Base-by-base conservation (phyloP, 2,113 vertebrate genomes). In the Hippocampus guttulatus region DNA sequence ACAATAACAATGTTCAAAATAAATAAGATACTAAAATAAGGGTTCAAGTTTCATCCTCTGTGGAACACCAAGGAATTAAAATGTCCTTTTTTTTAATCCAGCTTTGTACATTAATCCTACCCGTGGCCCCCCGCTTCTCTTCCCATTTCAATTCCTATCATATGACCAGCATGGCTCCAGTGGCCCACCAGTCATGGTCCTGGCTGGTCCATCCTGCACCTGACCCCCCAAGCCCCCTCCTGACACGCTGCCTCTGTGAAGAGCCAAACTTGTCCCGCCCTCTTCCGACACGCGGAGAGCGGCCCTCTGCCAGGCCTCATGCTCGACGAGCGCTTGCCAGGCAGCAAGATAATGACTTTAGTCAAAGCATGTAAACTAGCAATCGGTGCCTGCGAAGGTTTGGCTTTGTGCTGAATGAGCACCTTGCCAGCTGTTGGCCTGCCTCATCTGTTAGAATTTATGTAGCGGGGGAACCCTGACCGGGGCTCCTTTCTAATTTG, bases 341-440 rank as follows among this genome's bases (percentile, higher is more conserved):
- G 70, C 62, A 3, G 70, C 69, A 23, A 69, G 76, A 88, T 81
- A 77, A 81, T 76, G 82, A 83, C 81, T 82, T 83, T 71, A 76
- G 79, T 79, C 76, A 72, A 73, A 65, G 68, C 30, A 8, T 61
- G 58, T 61, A 33, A 61, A 61, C 57, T 60, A 60, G 57, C 23
- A 69, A 62, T 62, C 77, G 77, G 74, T 52, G 78, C 62, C 74
- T 72, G n/a, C 16, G n/a, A 23, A 52, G 69, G 83, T 79, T 71
- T 75, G 73, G 41, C 73, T 82, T 81, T 80, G 64, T 84, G 88
- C 83, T 74, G 77, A 2, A 75, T 72, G 76, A 75, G 73, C 67
- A 60, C 77, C 75, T 74, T 68, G 68, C 78, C 91, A 91, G 89
- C 88, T 91, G 91, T 84, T 89, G 64, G 41, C 67, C 81, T 88